Percentiles rank a stretch among this genome's conserved stretches.
Conservation (phyloP, 2,113 vertebrate genomes). For the Platanista minor region DNA sequence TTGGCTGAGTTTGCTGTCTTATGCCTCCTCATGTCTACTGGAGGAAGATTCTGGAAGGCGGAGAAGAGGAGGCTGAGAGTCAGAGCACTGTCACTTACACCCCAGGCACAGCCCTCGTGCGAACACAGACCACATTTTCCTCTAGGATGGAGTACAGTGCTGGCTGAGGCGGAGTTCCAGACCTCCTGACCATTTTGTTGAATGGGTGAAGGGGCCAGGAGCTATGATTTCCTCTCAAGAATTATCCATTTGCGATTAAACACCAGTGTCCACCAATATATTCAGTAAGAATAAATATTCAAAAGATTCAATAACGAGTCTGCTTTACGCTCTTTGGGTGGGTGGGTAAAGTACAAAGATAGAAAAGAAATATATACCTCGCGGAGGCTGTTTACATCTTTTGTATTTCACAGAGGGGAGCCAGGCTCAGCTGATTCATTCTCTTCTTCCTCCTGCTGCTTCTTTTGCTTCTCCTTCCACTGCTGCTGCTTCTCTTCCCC, state of each 20-base stretch:
- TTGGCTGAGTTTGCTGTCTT: not conserved
- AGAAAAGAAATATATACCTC: not conserved
- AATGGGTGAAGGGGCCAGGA: not conserved
- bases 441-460: not conserved
- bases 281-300: not conserved
- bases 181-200: not conserved
- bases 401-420: not conserved
- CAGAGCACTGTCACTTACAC: not conserved
- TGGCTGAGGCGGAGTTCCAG: not conserved
- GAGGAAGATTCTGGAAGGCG: not conserved
- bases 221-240: not conserved
- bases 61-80: not conserved
- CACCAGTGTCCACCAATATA: not conserved
- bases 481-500: not conserved
- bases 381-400: not conserved
- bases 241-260: not conserved
- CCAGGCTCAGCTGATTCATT: not conserved
- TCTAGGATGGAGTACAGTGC: not conserved
- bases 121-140: not conserved
- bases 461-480: not conserved
- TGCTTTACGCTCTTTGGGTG: not conserved
- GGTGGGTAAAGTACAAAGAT: not conserved
- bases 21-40: not conserved
- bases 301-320: not conserved
- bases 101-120: not conserved